Evolutionary conservation across 2,797 vertebrate species (phyloP), one percentile per base, ranked within the genome.

Genomic region (Tangara arthus): DNA sequence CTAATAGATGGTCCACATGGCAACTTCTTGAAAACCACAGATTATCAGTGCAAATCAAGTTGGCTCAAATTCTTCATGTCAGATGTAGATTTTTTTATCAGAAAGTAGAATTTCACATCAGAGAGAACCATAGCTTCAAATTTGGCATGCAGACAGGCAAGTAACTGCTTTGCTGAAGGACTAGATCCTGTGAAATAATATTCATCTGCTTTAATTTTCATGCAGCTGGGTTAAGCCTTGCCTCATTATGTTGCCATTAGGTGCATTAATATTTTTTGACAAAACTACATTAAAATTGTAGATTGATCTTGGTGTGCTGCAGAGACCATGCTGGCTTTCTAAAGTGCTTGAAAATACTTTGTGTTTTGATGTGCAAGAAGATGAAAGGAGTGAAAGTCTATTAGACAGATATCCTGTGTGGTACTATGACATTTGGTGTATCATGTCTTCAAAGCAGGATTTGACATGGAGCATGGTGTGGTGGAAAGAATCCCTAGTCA

Each of bases 201-300:
- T 78, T 96, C 11, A 90, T 91, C 89, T 90, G 61, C 82, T 93
- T 93, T 92, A 96, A 96, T 90, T 96, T 82, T 90, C 55, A 27
- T 57, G 71, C 72, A 95, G 95, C 94, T 97, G 92, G 52, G 83
- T 94, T 96, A 93, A 96, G 70, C 68, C 22, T 71, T 82, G 82
- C 50, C 77, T 96, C 91, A 60, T 97, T 96, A 90, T 73, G 70
- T 91, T 96, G 59, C 66, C 81, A 95, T 94, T 90, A 95, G 65
- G 57, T 91, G 35, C 78, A 88, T 93, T 95, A 77, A 77, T 82
- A 87, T 79, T 91, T 96, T 90, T 91, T 94, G 46, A 96, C 83
- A 93, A 94, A 96, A 69, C 35, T 91, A 80, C 80, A 84, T 80
- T 82, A 79, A 96, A 93, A 93, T 37, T 84, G 73, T 89, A 90